A percentile compares a stretch with the other conserved stretches of the same genome.
phyloP scores from a whole-genome alignment of 2,797 vertebrate species.

The Nasua narica region DNA sequence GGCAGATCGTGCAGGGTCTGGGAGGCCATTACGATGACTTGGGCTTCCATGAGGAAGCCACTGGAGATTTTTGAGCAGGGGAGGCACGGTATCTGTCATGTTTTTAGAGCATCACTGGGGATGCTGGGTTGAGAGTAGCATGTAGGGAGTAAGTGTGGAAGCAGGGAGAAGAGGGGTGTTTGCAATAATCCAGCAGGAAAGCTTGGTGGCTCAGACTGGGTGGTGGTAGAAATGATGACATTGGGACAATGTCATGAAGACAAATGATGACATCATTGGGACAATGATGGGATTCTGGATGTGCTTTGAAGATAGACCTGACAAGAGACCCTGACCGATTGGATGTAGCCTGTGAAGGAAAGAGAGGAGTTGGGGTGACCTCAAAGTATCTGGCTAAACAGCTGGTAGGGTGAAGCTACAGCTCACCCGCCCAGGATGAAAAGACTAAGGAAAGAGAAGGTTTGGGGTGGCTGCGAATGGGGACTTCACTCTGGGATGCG shows the following conservation, averaged over 20 bases:
- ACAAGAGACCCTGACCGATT: not conserved
- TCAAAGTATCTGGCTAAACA: not conserved
- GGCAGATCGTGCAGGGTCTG: not conserved
- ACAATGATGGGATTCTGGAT: not conserved
- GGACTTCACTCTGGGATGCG: not conserved
- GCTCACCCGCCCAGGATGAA: not conserved
- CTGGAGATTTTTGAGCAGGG: not conserved
- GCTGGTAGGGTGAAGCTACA: no score
- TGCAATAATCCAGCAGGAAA: not conserved
- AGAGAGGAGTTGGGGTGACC: not conserved
- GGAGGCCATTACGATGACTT: not conserved
- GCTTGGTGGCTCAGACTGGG: no score
- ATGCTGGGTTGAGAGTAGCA: not conserved
- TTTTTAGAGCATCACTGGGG: not conserved
- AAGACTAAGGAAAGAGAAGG: not conserved
- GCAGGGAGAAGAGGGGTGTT: not conserved
- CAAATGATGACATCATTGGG: no score
- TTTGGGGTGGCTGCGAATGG: not conserved
- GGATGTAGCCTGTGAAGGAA: not conserved
- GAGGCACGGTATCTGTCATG: fast-evolving
- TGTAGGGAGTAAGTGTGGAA: not conserved
- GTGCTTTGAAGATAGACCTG: not conserved
- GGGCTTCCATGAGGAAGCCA: not conserved
- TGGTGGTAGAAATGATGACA: not conserved
- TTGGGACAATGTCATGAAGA: no score